Evolutionary conservation across 2,797 vertebrate species (phyloP).

Genomic region (Trematomus bernacchii): DNA sequence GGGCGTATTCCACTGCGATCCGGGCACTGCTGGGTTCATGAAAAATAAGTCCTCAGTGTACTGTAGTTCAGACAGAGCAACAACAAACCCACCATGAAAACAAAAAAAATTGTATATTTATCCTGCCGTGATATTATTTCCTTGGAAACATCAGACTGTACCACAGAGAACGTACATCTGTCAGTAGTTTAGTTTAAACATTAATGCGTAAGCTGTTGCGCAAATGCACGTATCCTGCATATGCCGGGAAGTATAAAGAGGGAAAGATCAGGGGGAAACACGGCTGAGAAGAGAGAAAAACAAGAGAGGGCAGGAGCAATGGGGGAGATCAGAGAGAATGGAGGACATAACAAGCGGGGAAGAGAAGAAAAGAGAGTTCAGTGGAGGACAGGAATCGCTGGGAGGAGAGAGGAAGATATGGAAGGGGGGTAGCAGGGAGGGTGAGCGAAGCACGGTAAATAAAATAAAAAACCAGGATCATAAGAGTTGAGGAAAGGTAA

Average conservation of each 20-base stretch:
- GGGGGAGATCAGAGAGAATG: constrained; percentile 57
- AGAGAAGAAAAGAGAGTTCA: constrained; percentile 56
- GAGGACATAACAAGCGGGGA: constrained; percentile 59
- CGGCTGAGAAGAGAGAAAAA: constrained; percentile 48
- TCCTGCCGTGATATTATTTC: background rate
- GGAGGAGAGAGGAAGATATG: constrained; percentile 5
- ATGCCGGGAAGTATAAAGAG: constrained; percentile 44
- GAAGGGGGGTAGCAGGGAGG: background rate
- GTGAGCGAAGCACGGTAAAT: constrained; percentile 52
- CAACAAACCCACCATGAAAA: background rate
- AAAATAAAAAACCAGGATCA: constrained; percentile 34
- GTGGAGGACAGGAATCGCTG: constrained; percentile 25
- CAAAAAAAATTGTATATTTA: background rate
- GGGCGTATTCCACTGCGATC: background rate
- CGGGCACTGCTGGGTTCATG: background rate
- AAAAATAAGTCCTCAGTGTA: background rate
- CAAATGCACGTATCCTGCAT: background rate
- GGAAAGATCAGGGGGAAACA: constrained; percentile 53
- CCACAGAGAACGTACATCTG: background rate
- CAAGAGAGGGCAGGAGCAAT: constrained; percentile 53
- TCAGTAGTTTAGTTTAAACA: constrained; percentile 1
- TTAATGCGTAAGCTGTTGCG: background rate
- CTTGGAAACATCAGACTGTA: background rate
- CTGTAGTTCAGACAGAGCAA: background rate
- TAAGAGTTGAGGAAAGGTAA: constrained; percentile 57